Conservation (phyloP, 35 echinoderm and acorn worm species). For the Lytechinus pictus region DNA sequence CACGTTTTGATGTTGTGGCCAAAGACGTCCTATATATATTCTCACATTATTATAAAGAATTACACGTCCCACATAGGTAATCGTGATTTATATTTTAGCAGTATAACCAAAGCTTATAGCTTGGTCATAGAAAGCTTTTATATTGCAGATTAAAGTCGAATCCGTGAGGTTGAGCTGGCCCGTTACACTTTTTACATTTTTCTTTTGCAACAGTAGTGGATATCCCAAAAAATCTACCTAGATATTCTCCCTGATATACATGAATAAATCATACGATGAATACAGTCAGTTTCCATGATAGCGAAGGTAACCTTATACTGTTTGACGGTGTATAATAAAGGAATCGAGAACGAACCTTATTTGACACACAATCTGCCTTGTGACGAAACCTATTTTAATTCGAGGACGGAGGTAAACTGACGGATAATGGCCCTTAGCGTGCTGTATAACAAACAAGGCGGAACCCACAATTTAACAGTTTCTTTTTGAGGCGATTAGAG, state of each 20-base stretch:
- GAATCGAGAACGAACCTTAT: background rate
- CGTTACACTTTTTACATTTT: background rate
- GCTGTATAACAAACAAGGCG: background rate
- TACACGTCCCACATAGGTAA: too few species aligned
- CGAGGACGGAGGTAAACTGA: background rate
- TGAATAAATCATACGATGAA: background rate
- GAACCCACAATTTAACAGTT: background rate
- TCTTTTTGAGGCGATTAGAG: background rate
- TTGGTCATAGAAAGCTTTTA: background rate
- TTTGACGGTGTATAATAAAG: background rate
- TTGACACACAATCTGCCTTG: background rate
- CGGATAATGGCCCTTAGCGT: background rate
- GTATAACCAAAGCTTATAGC: background rate
- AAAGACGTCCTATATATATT: too few species aligned
- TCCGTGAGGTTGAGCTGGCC: background rate
- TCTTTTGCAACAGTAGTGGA: background rate
- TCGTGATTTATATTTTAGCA: background rate
- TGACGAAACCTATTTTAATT: background rate
- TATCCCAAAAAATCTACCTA: background rate
- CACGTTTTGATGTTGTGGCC: background rate
- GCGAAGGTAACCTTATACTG: background rate
- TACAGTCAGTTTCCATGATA: background rate
- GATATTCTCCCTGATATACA: background rate
- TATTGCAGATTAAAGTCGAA: background rate
- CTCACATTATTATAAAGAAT: too few species aligned